Percentiles rank a stretch among this genome's conserved stretches.
phyloP scores from a whole-genome alignment of 1,140 invertebrate species.

The Centruroides sculpturatus region DNA sequence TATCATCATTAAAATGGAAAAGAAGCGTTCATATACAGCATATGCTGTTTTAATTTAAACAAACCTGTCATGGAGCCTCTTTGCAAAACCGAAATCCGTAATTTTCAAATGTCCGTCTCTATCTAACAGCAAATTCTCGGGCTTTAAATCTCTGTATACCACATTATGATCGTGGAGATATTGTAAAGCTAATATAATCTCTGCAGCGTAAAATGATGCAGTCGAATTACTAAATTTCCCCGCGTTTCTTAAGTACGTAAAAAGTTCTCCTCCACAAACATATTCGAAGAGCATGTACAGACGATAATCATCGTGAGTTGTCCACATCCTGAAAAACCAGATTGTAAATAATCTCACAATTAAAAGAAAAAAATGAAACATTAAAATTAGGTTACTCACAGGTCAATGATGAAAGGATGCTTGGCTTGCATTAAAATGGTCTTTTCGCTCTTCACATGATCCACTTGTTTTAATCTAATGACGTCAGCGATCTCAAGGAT shows the following conservation, averaged over 20 bases:
- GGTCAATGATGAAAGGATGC: slow-evolving; percentile 76
- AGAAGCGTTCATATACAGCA: too few relatives aligned
- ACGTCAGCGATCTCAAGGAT: slow-evolving; percentile 81
- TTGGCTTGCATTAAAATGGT: slow-evolving; percentile 63
- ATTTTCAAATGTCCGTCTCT: slow-evolving; percentile 88
- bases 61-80: slow-evolving; percentile 68
- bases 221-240: slow-evolving; percentile 72
- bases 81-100: slow-evolving; percentile 95
- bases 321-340: slow-evolving; percentile 61
- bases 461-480: slow-evolving; percentile 63
- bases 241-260: slow-evolving; percentile 84
- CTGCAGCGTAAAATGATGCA: slow-evolving; percentile 83
- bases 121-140: slow-evolving; percentile 84
- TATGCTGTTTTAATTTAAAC: not conserved
- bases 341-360: slow-evolving; percentile 5
- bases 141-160: slow-evolving; percentile 68
- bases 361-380: not conserved
- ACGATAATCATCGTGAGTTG: slow-evolving; percentile 67
- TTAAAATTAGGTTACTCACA: slow-evolving; percentile 5
- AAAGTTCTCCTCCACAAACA: slow-evolving; percentile 85
- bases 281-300: slow-evolving; percentile 93
- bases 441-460: slow-evolving; percentile 90
- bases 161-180: slow-evolving; percentile 79
- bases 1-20: slow-evolving; percentile 1
- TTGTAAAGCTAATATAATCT: slow-evolving; percentile 84